These are phyloP conservation scores for Noctilio leporinus DNA, from an alignment of 2,113 vertebrate genomes.

Conservation along the genomic window DNA sequence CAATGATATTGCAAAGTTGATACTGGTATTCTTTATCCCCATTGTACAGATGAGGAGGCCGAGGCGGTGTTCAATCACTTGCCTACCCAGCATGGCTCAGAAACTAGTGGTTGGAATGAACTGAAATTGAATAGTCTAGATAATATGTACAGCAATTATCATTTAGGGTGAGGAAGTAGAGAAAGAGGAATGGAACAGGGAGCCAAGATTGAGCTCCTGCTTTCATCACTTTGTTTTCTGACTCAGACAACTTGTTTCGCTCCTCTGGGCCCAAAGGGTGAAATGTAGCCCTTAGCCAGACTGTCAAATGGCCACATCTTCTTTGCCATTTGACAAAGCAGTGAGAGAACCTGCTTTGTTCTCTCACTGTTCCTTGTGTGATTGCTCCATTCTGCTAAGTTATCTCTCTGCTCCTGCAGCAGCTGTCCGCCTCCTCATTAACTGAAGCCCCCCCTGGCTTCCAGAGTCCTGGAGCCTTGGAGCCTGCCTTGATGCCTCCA, in stretches of 20 bases:
- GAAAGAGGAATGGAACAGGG: not conserved
- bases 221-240: not conserved
- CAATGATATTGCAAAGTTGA: not conserved
- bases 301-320: not conserved
- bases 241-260: not conserved
- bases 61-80: not conserved
- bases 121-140: not conserved
- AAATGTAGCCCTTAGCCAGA: not conserved
- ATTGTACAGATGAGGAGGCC: not conserved
- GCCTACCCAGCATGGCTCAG: not conserved
- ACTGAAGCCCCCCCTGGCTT: not conserved
- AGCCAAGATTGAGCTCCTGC: not conserved
- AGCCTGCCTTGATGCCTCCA: not conserved
- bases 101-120: not conserved
- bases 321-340: too few species aligned
- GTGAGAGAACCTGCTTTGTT: accelerated
- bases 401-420: not conserved
- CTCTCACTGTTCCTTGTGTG: not conserved
- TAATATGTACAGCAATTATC: not conserved
- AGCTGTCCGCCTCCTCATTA: not conserved
- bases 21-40: not conserved
- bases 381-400: not conserved
- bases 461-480: not conserved
- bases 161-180: not conserved
- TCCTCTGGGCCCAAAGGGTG: not conserved